phyloP scores from a whole-genome alignment of 2,797 vertebrate species.

The Tadarida brasiliensis region DNA sequence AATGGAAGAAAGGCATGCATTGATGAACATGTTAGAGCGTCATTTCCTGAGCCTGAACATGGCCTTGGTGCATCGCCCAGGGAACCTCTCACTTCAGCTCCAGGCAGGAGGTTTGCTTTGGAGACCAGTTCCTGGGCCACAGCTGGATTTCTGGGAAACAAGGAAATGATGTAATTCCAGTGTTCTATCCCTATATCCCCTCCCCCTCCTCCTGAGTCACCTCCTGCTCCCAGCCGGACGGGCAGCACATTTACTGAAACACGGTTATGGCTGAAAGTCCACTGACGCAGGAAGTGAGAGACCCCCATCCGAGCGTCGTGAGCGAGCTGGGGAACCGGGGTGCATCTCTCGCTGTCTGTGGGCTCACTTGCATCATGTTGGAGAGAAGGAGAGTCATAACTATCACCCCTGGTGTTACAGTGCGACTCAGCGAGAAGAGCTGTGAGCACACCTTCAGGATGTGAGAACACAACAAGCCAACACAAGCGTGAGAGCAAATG shows the following conservation, averaged over 20 bases:
- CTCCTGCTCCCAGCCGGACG: neutral
- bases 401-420: neutral
- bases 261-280: neutral
- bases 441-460: neutral
- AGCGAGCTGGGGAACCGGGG: too few species aligned
- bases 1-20: neutral
- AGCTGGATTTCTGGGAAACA: neutral
- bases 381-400: neutral
- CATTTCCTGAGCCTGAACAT: neutral
- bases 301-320: neutral
- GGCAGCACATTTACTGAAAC: neutral
- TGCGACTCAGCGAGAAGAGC: neutral
- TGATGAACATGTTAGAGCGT: neutral
- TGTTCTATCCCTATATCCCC: neutral
- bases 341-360: neutral
- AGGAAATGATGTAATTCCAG: neutral
- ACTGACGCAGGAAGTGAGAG: neutral
- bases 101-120: neutral
- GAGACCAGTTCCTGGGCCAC: neutral
- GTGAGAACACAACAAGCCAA: neutral
- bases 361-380: neutral
- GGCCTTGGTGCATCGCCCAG: neutral
- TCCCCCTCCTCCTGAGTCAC: neutral
- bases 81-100: neutral
- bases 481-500: neutral